A percentile compares a stretch with the other conserved stretches of the same genome.
Evolutionary conservation across 2,888 invertebrate genomes (phyloP).

Genomic region (Lissocephala sabroskyi): DNA sequence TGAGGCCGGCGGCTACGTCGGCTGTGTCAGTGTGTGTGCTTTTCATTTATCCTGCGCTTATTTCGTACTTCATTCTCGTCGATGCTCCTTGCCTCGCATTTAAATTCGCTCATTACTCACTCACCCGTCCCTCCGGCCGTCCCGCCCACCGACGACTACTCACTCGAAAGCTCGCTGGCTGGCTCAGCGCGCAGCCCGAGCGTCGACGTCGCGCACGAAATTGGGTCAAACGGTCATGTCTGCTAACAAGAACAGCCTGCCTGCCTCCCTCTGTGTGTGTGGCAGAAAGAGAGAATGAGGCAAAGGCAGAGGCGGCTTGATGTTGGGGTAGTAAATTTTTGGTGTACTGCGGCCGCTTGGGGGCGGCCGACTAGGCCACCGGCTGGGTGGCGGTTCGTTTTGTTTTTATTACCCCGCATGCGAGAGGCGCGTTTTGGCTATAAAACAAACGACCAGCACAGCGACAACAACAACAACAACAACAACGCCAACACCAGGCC

Average conservation of each 20-base stretch:
- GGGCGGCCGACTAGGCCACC: conserved; percentile 12
- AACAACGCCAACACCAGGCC: conserved; percentile 19
- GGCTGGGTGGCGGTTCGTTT: conserved; percentile 22
- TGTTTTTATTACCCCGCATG: conserved; percentile 43
- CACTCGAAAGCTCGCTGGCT: no score
- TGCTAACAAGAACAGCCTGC: conserved; percentile 29
- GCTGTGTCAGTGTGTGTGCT: conserved; percentile 12
- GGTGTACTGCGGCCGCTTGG: conserved; percentile 1
- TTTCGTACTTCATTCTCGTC: conserved; percentile 29
- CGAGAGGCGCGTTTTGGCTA: conserved; percentile 42
- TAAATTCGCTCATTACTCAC: conserved; percentile 57
- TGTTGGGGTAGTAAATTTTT: conserved; percentile 5
- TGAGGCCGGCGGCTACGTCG: not conserved
- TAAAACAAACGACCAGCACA: conserved; percentile 28
- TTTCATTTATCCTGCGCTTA: conserved; percentile 30
- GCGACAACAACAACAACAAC: conserved; percentile 15
- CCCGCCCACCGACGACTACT: no score
- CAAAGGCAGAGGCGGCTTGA: no score
- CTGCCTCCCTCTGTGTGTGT: conserved; percentile 17
- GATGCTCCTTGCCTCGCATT: conserved; percentile 40
- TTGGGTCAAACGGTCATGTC: conserved; percentile 72
- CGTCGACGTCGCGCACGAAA: conserved; percentile 32
- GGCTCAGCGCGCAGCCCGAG: conserved; percentile 27
- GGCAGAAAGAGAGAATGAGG: no score
- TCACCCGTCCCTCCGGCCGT: conserved; percentile 11